Percentiles rank a stretch among this genome's conserved stretches.
phyloP scores from a whole-genome alignment of 2,797 vertebrate species.

The Petrocephalus sullivani region DNA sequence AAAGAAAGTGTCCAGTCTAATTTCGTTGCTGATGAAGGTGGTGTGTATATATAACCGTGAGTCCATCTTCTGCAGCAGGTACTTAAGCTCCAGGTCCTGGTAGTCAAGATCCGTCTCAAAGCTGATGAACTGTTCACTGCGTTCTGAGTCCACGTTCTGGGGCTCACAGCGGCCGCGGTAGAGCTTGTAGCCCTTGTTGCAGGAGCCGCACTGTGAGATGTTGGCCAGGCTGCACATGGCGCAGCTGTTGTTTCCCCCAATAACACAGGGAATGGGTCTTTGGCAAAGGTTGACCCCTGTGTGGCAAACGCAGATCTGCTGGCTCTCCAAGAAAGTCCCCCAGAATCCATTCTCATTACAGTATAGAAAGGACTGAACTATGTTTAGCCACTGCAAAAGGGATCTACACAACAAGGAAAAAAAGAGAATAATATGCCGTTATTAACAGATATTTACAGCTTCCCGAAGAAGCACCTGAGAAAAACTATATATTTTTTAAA shows the following conservation, averaged over 20 bases:
- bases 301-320: slow-evolving; percentile 91
- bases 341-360: slow-evolving; percentile 99
- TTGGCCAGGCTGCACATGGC: slow-evolving; percentile 99
- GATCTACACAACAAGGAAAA: slow-evolving; percentile 61
- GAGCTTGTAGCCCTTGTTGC: slow-evolving; percentile 98
- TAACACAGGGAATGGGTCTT: slow-evolving; percentile 92
- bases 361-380: slow-evolving; percentile 96
- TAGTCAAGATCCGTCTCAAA: slow-evolving; percentile 98
- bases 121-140: slow-evolving; percentile 98
- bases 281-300: slow-evolving; percentile 90
- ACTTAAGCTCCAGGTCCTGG: slow-evolving; percentile 97
- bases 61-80: slow-evolving; percentile 97
- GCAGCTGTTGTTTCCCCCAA: slow-evolving; percentile 97
- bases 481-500: background rate
- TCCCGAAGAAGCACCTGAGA: background rate
- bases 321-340: slow-evolving; percentile 96
- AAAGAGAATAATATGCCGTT: background rate
- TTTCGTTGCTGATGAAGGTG: slow-evolving; percentile 98
- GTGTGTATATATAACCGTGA: slow-evolving; percentile 94
- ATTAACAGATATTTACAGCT: background rate
- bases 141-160: slow-evolving; percentile 97
- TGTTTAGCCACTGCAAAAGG: slow-evolving; percentile 95
- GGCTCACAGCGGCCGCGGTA: slow-evolving; percentile 95
- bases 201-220: slow-evolving; percentile 96
- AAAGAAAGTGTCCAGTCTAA: slow-evolving; percentile 95